Conservation (phyloP, 1,140 invertebrate genomes). For the Drosophila parabipectinata region DNA sequence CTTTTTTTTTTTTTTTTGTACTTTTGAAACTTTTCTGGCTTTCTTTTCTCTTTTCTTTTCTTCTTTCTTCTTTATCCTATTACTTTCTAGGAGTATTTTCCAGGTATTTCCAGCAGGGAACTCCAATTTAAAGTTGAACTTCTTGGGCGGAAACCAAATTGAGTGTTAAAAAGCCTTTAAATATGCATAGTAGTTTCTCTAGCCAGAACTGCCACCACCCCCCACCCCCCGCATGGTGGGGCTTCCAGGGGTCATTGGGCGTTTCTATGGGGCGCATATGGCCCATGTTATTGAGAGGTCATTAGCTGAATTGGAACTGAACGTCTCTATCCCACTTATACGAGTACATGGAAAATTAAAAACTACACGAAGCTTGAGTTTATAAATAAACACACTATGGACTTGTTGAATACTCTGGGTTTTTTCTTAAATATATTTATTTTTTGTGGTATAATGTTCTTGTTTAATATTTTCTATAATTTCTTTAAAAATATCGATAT, state of each 20-base stretch:
- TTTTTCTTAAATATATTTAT: not conserved
- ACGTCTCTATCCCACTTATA: constrained; percentile 3
- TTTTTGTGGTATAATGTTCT: too few species aligned
- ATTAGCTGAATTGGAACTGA: constrained; percentile 27
- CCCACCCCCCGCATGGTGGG: too few species aligned
- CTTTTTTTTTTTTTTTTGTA: not conserved
- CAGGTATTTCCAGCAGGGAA: not conserved
- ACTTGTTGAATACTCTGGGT: not conserved
- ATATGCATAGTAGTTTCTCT: constrained; percentile 12
- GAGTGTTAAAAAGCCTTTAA: constrained; percentile 17
- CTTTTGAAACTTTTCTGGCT: constrained; percentile 1
- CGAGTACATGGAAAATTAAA: not conserved
- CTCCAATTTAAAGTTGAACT: constrained; percentile 23
- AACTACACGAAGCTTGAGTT: not conserved
- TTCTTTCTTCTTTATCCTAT: not conserved
- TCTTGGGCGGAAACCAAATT: constrained; percentile 13
- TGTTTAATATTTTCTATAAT: too few species aligned
- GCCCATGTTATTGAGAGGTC: constrained; percentile 27
- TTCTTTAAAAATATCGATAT: too few species aligned
- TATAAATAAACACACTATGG: not conserved
- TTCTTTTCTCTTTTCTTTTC: not conserved
- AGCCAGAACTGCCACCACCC: too few species aligned
- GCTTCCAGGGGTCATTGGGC: constrained; percentile 1
- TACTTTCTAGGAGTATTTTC: not conserved
- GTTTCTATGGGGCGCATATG: constrained; percentile 10